phyloP scores from a whole-genome alignment of 2,888 invertebrate species.

The Diarsia rubi region DNA sequence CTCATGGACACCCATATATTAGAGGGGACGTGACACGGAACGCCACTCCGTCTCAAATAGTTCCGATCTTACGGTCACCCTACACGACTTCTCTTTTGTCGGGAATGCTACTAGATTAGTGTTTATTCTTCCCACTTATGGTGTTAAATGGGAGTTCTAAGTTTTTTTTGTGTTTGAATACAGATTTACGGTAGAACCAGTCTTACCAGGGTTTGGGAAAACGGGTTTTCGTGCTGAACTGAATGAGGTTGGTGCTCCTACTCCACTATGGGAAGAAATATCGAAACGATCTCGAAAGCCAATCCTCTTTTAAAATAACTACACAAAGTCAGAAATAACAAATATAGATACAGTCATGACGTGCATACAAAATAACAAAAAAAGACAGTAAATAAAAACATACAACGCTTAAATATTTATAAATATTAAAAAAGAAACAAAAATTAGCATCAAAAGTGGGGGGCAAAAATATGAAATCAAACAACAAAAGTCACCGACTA shows the following conservation, averaged over 20 bases:
- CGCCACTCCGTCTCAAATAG: slow-evolving; percentile 64
- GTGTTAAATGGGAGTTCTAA: slow-evolving; percentile 29
- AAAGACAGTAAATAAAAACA: no score
- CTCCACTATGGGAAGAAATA: not conserved
- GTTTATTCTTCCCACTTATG: slow-evolving; percentile 53
- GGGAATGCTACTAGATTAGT: slow-evolving; percentile 52
- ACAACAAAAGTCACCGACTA: no score
- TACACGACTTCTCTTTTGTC: slow-evolving; percentile 41
- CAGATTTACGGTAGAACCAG: not conserved
- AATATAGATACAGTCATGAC: no score
- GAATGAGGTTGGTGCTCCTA: not conserved
- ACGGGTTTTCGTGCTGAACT: not conserved
- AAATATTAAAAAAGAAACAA: no score
- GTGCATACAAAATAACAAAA: no score
- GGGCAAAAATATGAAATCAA: no score
- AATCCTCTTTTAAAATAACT: not conserved
- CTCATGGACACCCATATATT: slow-evolving; percentile 52
- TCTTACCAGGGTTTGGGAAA: not conserved
- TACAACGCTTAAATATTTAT: no score
- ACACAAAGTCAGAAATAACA: no score
- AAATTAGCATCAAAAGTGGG: no score
- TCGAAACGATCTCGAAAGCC: not conserved
- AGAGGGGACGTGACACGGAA: slow-evolving; percentile 63
- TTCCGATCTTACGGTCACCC: slow-evolving; percentile 45
- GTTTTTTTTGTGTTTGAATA: slow-evolving; percentile 2